Percentiles rank a stretch among this genome's conserved stretches.
Conservation (phyloP, 1,140 invertebrate genomes). For the Saccostrea glomerata region DNA sequence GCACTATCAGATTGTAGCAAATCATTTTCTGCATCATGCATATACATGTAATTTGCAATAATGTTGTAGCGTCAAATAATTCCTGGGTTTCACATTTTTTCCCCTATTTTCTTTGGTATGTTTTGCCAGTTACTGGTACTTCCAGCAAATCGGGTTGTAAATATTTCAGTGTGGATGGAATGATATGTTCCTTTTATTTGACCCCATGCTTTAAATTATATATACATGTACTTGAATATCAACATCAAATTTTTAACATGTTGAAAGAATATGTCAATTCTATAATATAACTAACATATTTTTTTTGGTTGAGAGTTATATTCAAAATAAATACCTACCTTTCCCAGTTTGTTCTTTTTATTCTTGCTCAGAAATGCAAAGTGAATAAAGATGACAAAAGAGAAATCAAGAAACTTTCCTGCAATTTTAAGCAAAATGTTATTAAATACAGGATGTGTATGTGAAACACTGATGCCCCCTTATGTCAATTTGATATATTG, state of each 20-base stretch:
- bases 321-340: conserved; percentile 3
- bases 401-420: no score
- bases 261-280: background rate
- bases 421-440: no score
- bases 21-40: background rate
- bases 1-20: background rate
- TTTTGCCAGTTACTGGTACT: background rate
- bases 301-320: background rate
- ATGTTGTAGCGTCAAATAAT: background rate
- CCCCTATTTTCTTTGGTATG: background rate
- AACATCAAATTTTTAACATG: background rate
- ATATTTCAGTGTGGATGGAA: background rate
- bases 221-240: background rate
- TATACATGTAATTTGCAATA: background rate
- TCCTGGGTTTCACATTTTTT: background rate
- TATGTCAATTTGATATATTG: no score
- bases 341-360: background rate
- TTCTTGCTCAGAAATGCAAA: no score
- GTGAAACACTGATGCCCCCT: no score
- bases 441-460: no score
- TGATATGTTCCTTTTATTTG: background rate
- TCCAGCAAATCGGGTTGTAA: background rate
- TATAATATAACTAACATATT: background rate
- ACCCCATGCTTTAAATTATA: background rate
- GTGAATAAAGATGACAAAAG: no score